Percentiles rank a stretch among this genome's conserved stretches.
These are phyloP conservation scores for Allygus modestus DNA, from an alignment of 2,888 invertebrate genomes.

Conservation along the genomic window DNA sequence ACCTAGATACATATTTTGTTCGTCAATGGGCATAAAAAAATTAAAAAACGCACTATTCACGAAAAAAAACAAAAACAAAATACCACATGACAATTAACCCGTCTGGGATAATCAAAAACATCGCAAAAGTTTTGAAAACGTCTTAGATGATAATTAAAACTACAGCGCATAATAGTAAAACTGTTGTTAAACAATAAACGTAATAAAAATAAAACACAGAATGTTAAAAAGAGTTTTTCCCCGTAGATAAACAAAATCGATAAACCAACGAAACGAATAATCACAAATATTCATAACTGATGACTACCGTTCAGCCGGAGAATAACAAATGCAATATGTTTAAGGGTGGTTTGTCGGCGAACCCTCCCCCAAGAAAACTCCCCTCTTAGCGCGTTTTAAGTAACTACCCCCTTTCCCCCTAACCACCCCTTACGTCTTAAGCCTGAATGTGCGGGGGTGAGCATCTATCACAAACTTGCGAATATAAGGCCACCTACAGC, in stretches of 20 bases:
- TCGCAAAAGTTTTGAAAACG: no score
- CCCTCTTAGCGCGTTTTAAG: conserved; percentile 60
- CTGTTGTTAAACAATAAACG: no score
- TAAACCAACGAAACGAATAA: conserved; percentile 19
- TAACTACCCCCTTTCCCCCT: conserved; percentile 31
- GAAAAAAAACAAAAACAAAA: no score
- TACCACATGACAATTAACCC: no score
- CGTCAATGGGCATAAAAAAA: no score
- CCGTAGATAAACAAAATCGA: neutral
- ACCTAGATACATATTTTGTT: no score
- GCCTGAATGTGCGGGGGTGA: neutral
- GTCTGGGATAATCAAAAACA: no score
- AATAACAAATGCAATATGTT: conserved; percentile 57
- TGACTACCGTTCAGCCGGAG: conserved; percentile 27
- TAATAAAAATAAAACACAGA: no score
- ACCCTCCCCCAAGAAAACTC: conserved; percentile 53
- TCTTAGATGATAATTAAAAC: no score
- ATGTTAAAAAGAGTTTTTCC: neutral
- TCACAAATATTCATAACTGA: conserved; percentile 43
- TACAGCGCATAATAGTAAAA: no score
- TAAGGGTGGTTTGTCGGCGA: conserved; percentile 57
- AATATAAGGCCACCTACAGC: conserved; percentile 59
- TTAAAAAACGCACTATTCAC: no score
- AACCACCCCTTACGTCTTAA: conserved; percentile 1
- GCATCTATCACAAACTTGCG: conserved; percentile 58